Evolutionary conservation across 2,797 vertebrate genomes (phyloP).

Genomic region (Apogon hyalosoma): DNA sequence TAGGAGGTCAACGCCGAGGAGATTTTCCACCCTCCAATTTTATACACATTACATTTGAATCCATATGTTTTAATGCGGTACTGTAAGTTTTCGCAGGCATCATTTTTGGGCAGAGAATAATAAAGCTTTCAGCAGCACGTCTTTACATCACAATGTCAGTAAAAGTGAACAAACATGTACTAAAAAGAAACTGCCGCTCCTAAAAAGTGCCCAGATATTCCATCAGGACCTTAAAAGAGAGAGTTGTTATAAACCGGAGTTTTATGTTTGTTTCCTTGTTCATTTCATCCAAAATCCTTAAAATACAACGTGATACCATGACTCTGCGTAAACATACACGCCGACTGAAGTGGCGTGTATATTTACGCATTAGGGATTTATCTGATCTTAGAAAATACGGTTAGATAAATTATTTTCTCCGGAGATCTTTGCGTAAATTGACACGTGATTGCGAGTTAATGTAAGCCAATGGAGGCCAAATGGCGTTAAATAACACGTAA

Average conservation of each 20-base stretch:
- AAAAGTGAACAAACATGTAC: neutral
- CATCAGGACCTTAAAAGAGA: neutral
- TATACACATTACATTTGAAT: neutral
- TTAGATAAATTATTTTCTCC: too few relatives aligned
- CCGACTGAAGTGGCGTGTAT: too few relatives aligned
- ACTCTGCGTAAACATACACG: too few relatives aligned
- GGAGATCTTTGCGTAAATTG: too few relatives aligned
- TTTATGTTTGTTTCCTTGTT: too few relatives aligned
- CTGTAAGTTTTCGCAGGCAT: neutral
- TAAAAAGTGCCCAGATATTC: neutral
- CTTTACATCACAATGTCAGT: neutral
- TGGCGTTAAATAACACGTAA: too few relatives aligned
- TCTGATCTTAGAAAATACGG: too few relatives aligned
- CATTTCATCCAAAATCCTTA: too few relatives aligned
- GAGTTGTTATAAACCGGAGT: neutral
- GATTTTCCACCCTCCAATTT: neutral
- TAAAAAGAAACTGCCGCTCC: neutral
- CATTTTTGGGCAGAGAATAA: neutral
- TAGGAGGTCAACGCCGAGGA: constrained; percentile 9
- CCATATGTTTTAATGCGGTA: constrained; percentile 34
- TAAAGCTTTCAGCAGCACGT: neutral
- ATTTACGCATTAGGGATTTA: too few relatives aligned
- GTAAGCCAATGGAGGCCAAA: too few relatives aligned
- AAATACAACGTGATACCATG: too few relatives aligned
- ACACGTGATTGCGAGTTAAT: too few relatives aligned